Conservation (phyloP, 2,113 vertebrate genomes). For the Alectura lathami region DNA sequence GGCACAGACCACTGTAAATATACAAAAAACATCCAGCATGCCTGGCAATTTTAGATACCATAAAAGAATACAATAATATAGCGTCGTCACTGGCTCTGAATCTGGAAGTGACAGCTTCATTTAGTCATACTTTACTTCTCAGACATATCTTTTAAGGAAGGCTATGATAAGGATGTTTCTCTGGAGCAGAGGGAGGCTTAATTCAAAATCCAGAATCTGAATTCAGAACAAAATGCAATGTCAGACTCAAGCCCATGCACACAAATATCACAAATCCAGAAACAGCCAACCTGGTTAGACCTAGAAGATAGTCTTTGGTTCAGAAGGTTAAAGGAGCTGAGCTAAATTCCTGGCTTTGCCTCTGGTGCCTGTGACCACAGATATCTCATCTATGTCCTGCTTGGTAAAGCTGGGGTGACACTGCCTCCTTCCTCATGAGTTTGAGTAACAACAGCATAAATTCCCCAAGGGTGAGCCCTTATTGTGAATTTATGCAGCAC, state of each 20-base stretch:
- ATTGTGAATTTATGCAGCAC: background rate
- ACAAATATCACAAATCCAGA: background rate
- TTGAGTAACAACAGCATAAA: background rate
- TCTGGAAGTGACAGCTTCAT: background rate
- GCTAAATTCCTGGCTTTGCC: background rate
- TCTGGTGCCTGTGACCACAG: background rate
- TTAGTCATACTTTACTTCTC: background rate
- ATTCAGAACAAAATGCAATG: background rate
- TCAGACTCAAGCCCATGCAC: background rate
- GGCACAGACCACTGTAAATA: background rate
- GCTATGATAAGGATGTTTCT: too few species aligned
- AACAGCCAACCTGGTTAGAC: background rate
- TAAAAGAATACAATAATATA: background rate
- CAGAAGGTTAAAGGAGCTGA: background rate
- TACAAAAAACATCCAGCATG: background rate
- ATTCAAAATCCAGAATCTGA: background rate
- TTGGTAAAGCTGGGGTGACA: background rate
- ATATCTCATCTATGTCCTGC: background rate
- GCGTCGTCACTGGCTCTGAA: too few species aligned
- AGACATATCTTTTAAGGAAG: background rate
- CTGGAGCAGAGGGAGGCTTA: background rate
- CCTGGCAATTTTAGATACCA: background rate
- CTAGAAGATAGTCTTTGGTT: background rate
- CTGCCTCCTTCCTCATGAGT: background rate
- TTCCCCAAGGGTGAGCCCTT: background rate